phyloP scores from a whole-genome alignment of 1,140 invertebrate species.

The Asbolus verrucosus region DNA sequence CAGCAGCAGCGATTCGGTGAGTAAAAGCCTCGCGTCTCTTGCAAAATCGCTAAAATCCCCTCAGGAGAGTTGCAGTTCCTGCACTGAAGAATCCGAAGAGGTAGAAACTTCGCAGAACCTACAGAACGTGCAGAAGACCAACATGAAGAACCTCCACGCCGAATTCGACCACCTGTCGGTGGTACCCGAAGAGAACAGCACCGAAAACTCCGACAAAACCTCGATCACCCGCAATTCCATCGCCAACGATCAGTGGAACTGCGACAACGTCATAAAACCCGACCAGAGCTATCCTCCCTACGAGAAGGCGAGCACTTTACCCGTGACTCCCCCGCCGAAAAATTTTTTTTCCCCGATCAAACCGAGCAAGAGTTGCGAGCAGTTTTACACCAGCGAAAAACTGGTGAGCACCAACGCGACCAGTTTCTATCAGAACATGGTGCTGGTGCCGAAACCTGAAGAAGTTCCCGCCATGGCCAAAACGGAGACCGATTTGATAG shows the following conservation, averaged over 20 bases:
- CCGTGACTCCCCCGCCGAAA: constrained; percentile 59
- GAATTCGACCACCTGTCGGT: constrained; percentile 82
- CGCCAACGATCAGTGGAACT: constrained; percentile 60
- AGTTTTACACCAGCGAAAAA: constrained; percentile 52
- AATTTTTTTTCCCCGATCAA: constrained; percentile 68
- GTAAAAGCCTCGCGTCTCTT: constrained; percentile 23
- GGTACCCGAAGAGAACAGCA: constrained; percentile 77
- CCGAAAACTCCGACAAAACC: constrained; percentile 67
- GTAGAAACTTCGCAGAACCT: constrained; percentile 63
- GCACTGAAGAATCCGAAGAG: constrained; percentile 66
- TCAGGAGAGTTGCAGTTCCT: constrained; percentile 60
- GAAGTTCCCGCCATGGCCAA: constrained; percentile 53
- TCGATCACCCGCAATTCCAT: constrained; percentile 44
- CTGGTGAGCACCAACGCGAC: constrained; percentile 52
- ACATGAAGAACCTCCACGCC: constrained; percentile 65
- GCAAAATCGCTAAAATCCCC: too few species aligned
- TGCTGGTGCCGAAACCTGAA: constrained; percentile 53
- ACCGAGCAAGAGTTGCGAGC: constrained; percentile 55
- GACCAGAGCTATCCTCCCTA: constrained; percentile 61
- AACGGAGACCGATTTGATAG: constrained; percentile 59
- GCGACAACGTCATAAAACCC: constrained; percentile 59
- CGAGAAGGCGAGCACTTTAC: constrained; percentile 48
- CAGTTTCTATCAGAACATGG: constrained; percentile 58
- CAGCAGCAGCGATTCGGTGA: constrained; percentile 62
- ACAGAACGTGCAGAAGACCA: constrained; percentile 64